Evolutionary conservation across 2,888 invertebrate species (phyloP), one percentile per base, ranked within the genome.

Genomic region (Tetheella fluctuosa): DNA sequence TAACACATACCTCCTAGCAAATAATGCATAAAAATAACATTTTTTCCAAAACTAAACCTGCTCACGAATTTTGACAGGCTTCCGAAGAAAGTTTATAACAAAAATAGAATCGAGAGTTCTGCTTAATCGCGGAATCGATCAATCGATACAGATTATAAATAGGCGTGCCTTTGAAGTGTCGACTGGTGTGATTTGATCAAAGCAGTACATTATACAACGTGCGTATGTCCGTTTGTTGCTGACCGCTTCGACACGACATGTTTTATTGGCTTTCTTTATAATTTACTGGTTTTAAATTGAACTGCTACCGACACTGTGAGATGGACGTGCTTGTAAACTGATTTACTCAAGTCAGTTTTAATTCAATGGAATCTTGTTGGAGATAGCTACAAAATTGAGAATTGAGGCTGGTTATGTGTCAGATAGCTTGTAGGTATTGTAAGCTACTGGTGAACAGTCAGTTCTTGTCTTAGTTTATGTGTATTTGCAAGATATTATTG

Each of bases 121-220:
- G 76, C 69, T 76, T 69, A 73, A 69, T 77, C 72, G 66, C 70
- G 71, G 74, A 74, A 80, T 84, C 85, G 79, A 87, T 86, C 82
- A 78, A 77, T 84, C 81, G 82, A 69, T 74, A 60, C 69, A 71
- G 65, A 62, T 70, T 74, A 71, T 73, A 79, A 81, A 83, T 79
- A 83, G 48, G 69, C 68, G 63, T 42, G 57, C 64, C 81, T 88
- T 87, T 88, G 86, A 86, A 83, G 77, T 77, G 80, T 77, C 73
- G 72, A 76, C 70, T 58, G 69, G 71, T 64, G 75, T 62, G 77
- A 77, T 80, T 66, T 71, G 85, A 86, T 86, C 86, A 85, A 86
- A 86, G 83, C 68, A 57, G 73, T 73, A 67, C 39, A 39, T 71
- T n/a, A 69, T 64, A 68, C 68, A 64, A 66, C 63, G 54, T 59